phyloP scores from a whole-genome alignment of 2,113 vertebrate species.

The Acanthochromis polyacanthus region DNA sequence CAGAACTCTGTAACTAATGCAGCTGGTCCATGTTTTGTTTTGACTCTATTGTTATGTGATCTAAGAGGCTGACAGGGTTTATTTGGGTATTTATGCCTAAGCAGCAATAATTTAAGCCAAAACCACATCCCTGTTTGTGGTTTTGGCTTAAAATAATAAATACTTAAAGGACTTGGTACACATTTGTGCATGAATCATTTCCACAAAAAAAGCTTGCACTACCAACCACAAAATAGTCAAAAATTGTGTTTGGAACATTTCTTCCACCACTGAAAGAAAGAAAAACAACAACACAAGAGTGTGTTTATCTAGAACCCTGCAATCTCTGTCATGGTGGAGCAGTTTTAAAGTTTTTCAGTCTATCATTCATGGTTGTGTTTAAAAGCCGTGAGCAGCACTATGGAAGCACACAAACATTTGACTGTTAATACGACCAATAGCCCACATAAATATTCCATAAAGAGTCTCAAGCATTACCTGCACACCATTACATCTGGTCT shows the following conservation, averaged over 20 bases:
- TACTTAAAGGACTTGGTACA: background rate
- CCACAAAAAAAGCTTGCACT: background rate
- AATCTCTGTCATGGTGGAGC: no score
- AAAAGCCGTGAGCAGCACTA: no score
- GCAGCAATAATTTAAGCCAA: background rate
- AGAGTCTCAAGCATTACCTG: conserved; percentile 71
- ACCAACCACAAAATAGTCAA: background rate
- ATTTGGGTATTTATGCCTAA: background rate
- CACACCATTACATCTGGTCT: conserved; percentile 60
- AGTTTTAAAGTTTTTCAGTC: no score
- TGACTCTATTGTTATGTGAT: background rate
- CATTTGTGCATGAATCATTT: background rate
- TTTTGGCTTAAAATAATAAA: background rate
- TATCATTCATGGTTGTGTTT: no score
- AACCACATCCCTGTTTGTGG: background rate
- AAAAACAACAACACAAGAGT: no score
- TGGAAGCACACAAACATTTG: background rate
- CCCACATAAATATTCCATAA: conserved; percentile 78
- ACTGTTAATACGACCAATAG: conserved; percentile 33
- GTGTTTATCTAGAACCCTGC: no score
- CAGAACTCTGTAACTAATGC: background rate
- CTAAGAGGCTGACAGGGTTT: background rate
- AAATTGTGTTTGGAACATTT: background rate
- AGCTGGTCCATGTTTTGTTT: background rate
- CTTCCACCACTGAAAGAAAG: no score